Percentiles rank a stretch among this genome's conserved stretches.
Conservation (phyloP, 2,113 vertebrate species). For the Ailuropoda melanoleuca region DNA sequence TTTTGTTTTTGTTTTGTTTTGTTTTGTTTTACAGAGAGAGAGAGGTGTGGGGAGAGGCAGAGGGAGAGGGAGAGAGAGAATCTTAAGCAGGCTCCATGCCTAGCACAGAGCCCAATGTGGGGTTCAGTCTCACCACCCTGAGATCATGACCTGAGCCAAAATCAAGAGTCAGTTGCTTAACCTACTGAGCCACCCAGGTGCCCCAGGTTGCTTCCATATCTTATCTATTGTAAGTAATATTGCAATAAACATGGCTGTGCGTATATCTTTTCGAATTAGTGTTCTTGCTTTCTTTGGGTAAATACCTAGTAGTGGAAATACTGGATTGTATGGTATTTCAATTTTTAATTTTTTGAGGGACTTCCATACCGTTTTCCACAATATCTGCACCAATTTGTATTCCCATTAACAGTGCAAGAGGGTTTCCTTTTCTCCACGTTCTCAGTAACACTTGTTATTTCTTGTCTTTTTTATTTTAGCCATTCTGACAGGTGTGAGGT, state of each 20-base stretch:
- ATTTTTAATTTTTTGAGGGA: not conserved
- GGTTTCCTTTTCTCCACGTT: not conserved
- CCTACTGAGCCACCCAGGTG: not conserved
- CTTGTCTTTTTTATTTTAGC: not conserved
- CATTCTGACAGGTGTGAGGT: not conserved
- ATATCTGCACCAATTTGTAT: not conserved
- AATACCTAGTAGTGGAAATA: not conserved
- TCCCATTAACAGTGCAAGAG: not conserved
- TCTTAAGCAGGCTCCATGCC: not conserved
- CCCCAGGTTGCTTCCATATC: not conserved
- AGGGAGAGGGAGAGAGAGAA: not conserved
- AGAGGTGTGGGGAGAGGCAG: not conserved
- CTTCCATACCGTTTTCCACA: not conserved
- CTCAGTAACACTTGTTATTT: not conserved
- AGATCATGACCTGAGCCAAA: not conserved
- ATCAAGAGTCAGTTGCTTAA: not conserved
- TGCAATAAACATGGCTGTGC: not conserved
- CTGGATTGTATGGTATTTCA: not conserved
- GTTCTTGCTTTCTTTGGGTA: not conserved
- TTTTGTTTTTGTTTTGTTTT: too few relatives aligned
- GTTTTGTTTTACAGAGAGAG: not conserved
- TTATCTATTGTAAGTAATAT: not conserved
- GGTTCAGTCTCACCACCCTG: not conserved
- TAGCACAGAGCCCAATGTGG: not conserved
- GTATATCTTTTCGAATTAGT: not conserved